Conservation (phyloP, 2,888 invertebrate species). For the Netelia melanura region DNA sequence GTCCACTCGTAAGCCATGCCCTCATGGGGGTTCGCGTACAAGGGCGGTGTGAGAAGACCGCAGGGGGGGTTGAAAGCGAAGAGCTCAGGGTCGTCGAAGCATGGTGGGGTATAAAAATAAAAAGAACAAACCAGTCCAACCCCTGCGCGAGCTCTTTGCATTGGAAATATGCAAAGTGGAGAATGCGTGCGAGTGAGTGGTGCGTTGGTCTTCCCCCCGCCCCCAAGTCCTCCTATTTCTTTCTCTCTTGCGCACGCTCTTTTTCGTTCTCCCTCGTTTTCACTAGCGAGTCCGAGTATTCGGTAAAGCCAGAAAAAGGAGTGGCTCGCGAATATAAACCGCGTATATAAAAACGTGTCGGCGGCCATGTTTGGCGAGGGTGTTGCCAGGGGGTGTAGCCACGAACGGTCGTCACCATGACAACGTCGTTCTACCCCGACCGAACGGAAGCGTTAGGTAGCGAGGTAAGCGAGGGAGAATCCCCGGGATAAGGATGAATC, state of each 20-base stretch:
- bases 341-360: constrained; percentile 50
- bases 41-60: constrained; percentile 2
- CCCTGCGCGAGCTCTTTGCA: constrained; percentile 51
- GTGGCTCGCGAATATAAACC: constrained; percentile 61
- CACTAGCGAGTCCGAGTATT: constrained; percentile 15
- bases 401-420: constrained; percentile 76
- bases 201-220: constrained; percentile 35
- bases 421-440: constrained; percentile 78
- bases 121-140: constrained; percentile 57
- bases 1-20: constrained; percentile 69
- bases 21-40: constrained; percentile 52
- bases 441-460: constrained; percentile 65
- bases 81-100: constrained; percentile 16
- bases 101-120: constrained; percentile 40
- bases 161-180: constrained; percentile 55
- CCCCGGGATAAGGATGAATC: constrained; percentile 29
- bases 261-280: not conserved
- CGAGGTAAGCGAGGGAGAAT: constrained; percentile 56
- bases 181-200: constrained; percentile 52
- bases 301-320: constrained; percentile 51
- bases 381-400: constrained; percentile 79
- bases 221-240: not conserved
- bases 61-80: constrained; percentile 13
- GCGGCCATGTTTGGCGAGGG: constrained; percentile 78
- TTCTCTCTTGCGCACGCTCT: not conserved